Base-by-base conservation (phyloP, 1,140 invertebrate genomes). In the Meloidogyne hapla region DNA sequence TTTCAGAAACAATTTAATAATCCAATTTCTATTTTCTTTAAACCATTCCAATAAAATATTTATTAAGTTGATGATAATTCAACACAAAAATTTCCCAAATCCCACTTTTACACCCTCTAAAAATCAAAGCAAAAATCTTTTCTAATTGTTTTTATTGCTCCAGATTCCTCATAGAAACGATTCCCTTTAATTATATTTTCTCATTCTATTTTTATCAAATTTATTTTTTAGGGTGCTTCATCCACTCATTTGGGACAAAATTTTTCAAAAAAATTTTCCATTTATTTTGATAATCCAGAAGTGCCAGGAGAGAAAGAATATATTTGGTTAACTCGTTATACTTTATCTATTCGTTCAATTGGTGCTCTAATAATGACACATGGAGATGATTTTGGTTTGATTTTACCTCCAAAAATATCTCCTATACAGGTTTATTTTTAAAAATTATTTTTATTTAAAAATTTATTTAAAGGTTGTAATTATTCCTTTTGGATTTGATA, bases 231-330 rank as follows among this genome's bases (percentile, higher is more conserved):
- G 91, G 94, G 94, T 38, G 97, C 92, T 0, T 99, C 97, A 0
- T 98, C 95, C 77, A 96, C 99, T 90, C 94, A 97, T 88, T 89
- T 99, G 28, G 97, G 96, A 0, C 96, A 98, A 89, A 99, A 99
- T 88, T 99, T 99, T 87, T 96, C 95, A 0, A 96, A 96, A 89
- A 99, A 99, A 95, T 99, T 99, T 89, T 94, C 98, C 79, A 96
- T 99, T 77, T 90, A 93, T 6, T 94, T 92, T 85, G 95, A 99
- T 88, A 93, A 97, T 88, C 94, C 93, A 3, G 92, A 93, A 78
- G 95, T 93, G 6, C 33, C 67, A n/a, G 70, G 68, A 26, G 40
- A 69, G 33, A 76, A 75, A 21, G 73, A 70, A n/a, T 96, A 91
- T 88, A 94, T 94, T 5, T 98, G 92, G 88, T 96, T 99, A 88